Percentiles rank a stretch among this genome's conserved stretches.
These are phyloP conservation scores for Drosophila lutescens DNA, from an alignment of 2,888 invertebrate genomes.

Conservation along the genomic window DNA sequence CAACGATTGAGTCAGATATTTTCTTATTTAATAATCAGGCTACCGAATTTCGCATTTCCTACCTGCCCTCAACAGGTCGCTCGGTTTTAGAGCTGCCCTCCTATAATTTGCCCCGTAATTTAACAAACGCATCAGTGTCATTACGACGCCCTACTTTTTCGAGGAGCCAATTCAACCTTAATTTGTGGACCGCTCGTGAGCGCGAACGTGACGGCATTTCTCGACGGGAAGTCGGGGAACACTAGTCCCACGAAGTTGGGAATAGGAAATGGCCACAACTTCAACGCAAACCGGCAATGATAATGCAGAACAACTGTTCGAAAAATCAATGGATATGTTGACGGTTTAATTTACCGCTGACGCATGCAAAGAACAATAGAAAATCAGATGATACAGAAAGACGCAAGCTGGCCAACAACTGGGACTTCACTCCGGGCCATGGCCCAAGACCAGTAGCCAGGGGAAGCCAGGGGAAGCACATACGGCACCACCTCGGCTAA, in stretches of 20 bases:
- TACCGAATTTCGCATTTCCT: conserved; percentile 80
- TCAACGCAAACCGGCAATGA: conserved; percentile 73
- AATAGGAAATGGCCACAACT: conserved; percentile 69
- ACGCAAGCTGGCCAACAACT: conserved; percentile 1
- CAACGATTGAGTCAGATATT: conserved; percentile 37
- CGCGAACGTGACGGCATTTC: conserved; percentile 71
- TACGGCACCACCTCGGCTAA: conserved; percentile 35
- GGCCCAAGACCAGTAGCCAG: conserved; percentile 73
- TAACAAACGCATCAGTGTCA: conserved; percentile 67
- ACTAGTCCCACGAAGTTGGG: conserved; percentile 53
- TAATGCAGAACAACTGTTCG: conserved; percentile 66
- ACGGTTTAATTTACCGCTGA: conserved; percentile 77
- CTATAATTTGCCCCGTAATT: conserved; percentile 75
- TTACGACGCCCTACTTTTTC: conserved; percentile 54
- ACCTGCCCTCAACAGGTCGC: conserved; percentile 38
- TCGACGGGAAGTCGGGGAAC: background rate
- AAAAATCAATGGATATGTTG: conserved; percentile 77
- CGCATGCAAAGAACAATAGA: conserved; percentile 58
- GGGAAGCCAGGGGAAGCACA: conserved; percentile 70
- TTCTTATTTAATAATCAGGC: conserved; percentile 70
- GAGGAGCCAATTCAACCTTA: conserved; percentile 36
- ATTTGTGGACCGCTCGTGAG: conserved; percentile 47
- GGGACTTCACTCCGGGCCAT: background rate
- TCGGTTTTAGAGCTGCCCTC: conserved; percentile 12
- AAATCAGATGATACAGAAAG: conserved; percentile 48